Conservation (phyloP, 1,140 invertebrate species). For the Leguminivora glycinivorella region DNA sequence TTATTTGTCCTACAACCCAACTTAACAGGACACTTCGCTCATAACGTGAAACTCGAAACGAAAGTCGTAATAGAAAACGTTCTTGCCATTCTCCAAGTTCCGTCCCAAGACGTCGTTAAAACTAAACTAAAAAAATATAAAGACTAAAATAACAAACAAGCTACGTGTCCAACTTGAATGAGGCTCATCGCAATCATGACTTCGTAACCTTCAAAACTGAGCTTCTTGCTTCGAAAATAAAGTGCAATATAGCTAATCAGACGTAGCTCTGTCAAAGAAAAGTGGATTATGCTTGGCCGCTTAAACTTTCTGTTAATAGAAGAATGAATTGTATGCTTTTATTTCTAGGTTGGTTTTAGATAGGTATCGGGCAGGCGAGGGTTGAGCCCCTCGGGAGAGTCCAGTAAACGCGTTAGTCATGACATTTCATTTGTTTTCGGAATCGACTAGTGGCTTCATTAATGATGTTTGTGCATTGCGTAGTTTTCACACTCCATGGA, state of each 20-base stretch:
- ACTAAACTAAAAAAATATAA: slow-evolving; percentile 22
- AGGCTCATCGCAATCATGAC: slow-evolving; percentile 20
- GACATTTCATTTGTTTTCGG: slow-evolving; percentile 26
- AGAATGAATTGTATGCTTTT: neutral
- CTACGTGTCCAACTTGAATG: slow-evolving; percentile 24
- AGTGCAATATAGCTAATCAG: slow-evolving; percentile 14
- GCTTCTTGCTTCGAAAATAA: neutral
- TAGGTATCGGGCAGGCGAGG: neutral
- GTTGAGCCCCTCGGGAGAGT: slow-evolving; percentile 22
- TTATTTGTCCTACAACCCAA: neutral
- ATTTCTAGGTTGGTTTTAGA: neutral
- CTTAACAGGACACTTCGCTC: neutral
- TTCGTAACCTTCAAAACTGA: neutral
- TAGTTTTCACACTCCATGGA: slow-evolving; percentile 13
- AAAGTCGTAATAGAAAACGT: slow-evolving; percentile 16
- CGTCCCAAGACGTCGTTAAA: slow-evolving; percentile 22
- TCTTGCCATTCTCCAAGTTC: slow-evolving; percentile 1
- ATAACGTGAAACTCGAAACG: neutral
- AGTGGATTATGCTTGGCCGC: neutral
- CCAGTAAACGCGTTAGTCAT: slow-evolving; percentile 24
- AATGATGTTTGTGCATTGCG: slow-evolving; percentile 17
- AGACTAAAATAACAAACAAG: slow-evolving; percentile 16
- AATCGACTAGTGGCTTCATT: slow-evolving; percentile 9
- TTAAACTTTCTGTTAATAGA: neutral
- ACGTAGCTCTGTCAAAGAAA: neutral